Conservation (phyloP, 2,113 vertebrate species). For the Amphiprion ocellaris region DNA sequence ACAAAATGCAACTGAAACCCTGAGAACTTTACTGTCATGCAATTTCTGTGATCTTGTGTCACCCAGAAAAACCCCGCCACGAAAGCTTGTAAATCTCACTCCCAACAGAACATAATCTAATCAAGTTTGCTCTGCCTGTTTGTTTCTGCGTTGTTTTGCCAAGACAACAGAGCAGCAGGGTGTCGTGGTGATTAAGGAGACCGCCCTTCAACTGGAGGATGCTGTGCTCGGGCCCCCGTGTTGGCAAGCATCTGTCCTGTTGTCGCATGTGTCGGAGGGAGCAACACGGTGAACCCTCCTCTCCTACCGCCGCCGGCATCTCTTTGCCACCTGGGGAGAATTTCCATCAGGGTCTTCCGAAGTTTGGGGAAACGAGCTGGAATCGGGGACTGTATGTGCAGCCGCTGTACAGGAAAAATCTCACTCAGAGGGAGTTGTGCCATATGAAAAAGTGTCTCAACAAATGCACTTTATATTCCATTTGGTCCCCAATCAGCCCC, state of each 20-base stretch:
- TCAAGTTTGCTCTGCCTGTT: conserved; percentile 60
- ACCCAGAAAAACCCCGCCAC: conserved; percentile 11
- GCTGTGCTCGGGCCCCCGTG: conserved; percentile 54
- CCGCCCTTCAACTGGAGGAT: conserved; percentile 59
- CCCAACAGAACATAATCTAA: conserved; percentile 58
- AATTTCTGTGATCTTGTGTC: conserved; percentile 20
- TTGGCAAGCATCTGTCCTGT: conserved; percentile 65
- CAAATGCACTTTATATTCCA: background rate
- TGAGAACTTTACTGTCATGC: background rate
- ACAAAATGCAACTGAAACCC: too few species aligned
- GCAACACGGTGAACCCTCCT: background rate
- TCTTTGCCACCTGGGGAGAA: conserved; percentile 21
- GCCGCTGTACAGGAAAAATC: background rate
- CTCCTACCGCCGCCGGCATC: background rate
- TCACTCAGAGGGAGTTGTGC: background rate
- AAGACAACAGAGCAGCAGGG: conserved; percentile 63
- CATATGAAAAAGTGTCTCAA: background rate
- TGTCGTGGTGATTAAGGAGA: conserved; percentile 70
- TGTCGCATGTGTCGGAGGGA: conserved; percentile 21
- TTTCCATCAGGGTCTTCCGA: conserved; percentile 21
- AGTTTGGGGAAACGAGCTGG: conserved; percentile 23
- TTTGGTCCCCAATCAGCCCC: background rate
- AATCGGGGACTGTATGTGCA: conserved; percentile 5
- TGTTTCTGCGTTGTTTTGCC: conserved; percentile 53
- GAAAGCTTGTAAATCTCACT: conserved; percentile 42